Conservation (phyloP, 2,113 vertebrate species). For the Apaloderma vittatum region DNA sequence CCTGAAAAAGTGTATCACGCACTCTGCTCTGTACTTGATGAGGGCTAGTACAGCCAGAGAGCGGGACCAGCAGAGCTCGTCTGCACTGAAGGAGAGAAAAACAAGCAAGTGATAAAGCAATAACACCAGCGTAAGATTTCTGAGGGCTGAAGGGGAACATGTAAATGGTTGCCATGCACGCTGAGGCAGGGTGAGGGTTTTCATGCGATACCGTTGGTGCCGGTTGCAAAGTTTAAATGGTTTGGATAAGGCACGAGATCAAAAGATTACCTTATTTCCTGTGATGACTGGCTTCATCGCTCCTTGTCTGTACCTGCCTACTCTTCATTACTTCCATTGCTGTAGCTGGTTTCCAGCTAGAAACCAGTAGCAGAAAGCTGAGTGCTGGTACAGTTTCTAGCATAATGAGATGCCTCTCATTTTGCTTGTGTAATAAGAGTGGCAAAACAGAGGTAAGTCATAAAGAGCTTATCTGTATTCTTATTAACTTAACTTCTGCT, state of each 20-base stretch:
- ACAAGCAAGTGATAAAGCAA: slow-evolving; percentile 16
- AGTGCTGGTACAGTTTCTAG: slow-evolving; percentile 12
- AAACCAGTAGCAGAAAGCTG: slow-evolving; percentile 42
- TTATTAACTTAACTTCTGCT: slow-evolving; percentile 67
- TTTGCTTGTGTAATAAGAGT: slow-evolving; percentile 46
- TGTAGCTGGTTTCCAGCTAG: slow-evolving; percentile 25
- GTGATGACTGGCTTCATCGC: slow-evolving; percentile 17
- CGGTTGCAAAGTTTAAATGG: background rate
- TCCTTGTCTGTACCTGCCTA: slow-evolving; percentile 43
- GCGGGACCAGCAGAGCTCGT: background rate
- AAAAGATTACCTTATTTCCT: slow-evolving; percentile 43
- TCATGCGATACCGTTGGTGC: background rate
- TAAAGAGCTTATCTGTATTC: slow-evolving; percentile 62
- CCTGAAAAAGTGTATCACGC: background rate
- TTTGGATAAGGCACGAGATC: slow-evolving; percentile 40
- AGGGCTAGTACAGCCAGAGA: background rate
- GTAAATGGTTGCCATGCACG: background rate
- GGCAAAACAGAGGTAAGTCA: slow-evolving; percentile 51
- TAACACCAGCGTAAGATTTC: background rate
- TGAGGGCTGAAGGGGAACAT: background rate
- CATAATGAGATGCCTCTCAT: slow-evolving; percentile 51
- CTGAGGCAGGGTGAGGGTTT: background rate
- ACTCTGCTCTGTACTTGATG: background rate
- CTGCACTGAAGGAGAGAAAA: background rate
- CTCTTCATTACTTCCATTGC: background rate